Conservation (phyloP, 1,140 invertebrate species). For the Drosophila truncata region DNA sequence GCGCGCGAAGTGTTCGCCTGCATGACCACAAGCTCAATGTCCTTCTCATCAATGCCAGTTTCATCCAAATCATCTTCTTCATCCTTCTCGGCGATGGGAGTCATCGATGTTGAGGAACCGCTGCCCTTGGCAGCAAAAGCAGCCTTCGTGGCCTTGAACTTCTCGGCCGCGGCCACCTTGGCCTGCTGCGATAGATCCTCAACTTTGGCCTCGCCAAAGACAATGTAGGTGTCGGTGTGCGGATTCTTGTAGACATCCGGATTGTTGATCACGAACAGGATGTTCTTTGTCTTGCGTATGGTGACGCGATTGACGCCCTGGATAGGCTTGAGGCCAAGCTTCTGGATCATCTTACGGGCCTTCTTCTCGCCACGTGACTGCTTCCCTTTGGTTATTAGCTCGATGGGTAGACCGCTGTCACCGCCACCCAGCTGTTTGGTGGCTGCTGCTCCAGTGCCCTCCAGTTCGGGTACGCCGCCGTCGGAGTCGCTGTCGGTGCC, state of each 20-base stretch:
- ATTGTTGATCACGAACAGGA: conserved; percentile 99
- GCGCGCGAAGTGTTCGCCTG: conserved; percentile 97
- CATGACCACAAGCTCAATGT: conserved; percentile 98
- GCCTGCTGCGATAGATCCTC: conserved; percentile 99
- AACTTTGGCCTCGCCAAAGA: conserved; percentile 99
- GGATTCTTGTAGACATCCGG: conserved; percentile 99
- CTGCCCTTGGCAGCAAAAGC: conserved; percentile 89
- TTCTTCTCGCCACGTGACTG: conserved; percentile 99
- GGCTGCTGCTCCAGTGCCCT: conserved; percentile 88
- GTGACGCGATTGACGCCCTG: conserved; percentile 98
- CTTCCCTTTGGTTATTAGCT: conserved; percentile 97
- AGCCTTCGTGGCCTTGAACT: conserved; percentile 96
- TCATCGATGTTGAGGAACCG: conserved; percentile 90
- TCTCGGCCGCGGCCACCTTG: conserved; percentile 98
- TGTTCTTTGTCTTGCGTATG: conserved; percentile 99
- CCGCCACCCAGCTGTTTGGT: conserved; percentile 86
- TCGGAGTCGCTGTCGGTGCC: conserved; percentile 93
- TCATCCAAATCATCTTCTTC: conserved; percentile 95
- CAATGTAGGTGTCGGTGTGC: conserved; percentile 99
- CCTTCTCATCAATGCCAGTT: conserved; percentile 98
- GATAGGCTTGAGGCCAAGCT: conserved; percentile 98
- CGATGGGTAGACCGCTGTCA: conserved; percentile 91
- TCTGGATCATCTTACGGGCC: conserved; percentile 99
- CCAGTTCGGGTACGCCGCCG: conserved; percentile 94
- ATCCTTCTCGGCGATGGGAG: conserved; percentile 94